Conservation (phyloP, 2,797 vertebrate species). For the Galaxias olidus region DNA sequence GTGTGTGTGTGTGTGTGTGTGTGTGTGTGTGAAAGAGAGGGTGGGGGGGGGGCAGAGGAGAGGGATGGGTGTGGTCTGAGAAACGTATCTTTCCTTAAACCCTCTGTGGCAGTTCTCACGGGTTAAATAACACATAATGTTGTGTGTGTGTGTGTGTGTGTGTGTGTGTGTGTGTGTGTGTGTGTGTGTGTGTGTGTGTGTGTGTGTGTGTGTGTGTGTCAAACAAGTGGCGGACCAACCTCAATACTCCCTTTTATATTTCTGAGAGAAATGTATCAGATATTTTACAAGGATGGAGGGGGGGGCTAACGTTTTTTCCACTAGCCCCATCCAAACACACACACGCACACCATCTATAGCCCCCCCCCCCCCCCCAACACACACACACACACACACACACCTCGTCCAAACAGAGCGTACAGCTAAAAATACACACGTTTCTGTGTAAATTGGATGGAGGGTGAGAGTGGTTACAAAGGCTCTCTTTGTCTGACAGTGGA, state of each 20-base stretch:
- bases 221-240: slow-evolving; percentile 23
- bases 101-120: too few relatives aligned
- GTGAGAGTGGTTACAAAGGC: slow-evolving; percentile 92
- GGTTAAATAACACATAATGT: too few relatives aligned
- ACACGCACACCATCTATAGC: slow-evolving; percentile 8
- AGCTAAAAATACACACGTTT: slow-evolving; percentile 11
- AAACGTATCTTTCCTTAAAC: too few relatives aligned
- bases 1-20: slow-evolving; percentile 19
- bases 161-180: slow-evolving; percentile 18
- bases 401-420: neutral
- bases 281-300: slow-evolving; percentile 82
- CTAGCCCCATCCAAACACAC: slow-evolving; percentile 76
- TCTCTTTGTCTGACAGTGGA: slow-evolving; percentile 94
- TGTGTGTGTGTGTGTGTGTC: slow-evolving; percentile 8
- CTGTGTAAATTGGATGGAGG: slow-evolving; percentile 80
- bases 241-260: slow-evolving; percentile 77
- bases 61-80: too few relatives aligned
- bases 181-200: slow-evolving; percentile 17
- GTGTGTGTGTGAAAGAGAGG: slow-evolving; percentile 27
- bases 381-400: slow-evolving; percentile 10
- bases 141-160: neutral
- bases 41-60: too few relatives aligned
- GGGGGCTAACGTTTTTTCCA: slow-evolving; percentile 78
- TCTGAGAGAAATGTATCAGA: slow-evolving; percentile 85
- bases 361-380: neutral